Percentiles rank a stretch among this genome's conserved stretches.
phyloP scores from a whole-genome alignment of 1,140 invertebrate species.

The Agrilus planipennis region DNA sequence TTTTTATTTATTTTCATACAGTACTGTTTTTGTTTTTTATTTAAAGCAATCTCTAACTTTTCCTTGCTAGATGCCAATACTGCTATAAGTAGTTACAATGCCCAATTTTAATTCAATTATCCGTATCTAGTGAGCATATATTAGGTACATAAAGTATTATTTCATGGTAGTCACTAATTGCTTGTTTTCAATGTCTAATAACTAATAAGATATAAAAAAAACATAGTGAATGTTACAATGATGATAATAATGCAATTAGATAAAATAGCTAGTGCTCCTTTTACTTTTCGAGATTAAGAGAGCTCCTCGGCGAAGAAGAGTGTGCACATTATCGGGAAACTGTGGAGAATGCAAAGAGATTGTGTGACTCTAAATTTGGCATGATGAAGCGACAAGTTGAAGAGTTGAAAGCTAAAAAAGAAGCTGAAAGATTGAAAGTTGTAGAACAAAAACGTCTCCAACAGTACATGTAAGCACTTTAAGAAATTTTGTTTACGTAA shows the following conservation, averaged over 20 bases:
- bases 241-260: not conserved
- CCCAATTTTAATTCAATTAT: too few relatives aligned
- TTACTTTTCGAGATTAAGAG: slow-evolving; percentile 18
- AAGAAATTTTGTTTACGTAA: too few relatives aligned
- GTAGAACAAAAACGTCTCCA: slow-evolving; percentile 29
- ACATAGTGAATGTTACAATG: not conserved
- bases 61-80: too few relatives aligned
- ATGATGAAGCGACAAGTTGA: slow-evolving; percentile 24
- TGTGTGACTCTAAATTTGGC: slow-evolving; percentile 18
- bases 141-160: too few relatives aligned
- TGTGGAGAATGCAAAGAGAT: slow-evolving; percentile 24
- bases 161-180: too few relatives aligned
- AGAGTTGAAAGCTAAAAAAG: slow-evolving; percentile 20
- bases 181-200: too few relatives aligned
- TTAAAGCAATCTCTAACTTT: too few relatives aligned
- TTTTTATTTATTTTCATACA: too few relatives aligned
- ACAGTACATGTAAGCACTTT: slow-evolving; percentile 28
- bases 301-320: slow-evolving; percentile 26
- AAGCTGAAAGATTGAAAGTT: slow-evolving; percentile 26
- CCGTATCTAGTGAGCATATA: too few relatives aligned
- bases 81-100: too few relatives aligned
- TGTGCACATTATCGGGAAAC: slow-evolving; percentile 22
- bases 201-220: too few relatives aligned
- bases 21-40: too few relatives aligned
- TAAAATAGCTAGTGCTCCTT: slow-evolving; percentile 3